These are phyloP conservation scores for Hirtodrosophila alboralis DNA, from an alignment of 2,888 invertebrate genomes.

Conservation along the genomic window DNA sequence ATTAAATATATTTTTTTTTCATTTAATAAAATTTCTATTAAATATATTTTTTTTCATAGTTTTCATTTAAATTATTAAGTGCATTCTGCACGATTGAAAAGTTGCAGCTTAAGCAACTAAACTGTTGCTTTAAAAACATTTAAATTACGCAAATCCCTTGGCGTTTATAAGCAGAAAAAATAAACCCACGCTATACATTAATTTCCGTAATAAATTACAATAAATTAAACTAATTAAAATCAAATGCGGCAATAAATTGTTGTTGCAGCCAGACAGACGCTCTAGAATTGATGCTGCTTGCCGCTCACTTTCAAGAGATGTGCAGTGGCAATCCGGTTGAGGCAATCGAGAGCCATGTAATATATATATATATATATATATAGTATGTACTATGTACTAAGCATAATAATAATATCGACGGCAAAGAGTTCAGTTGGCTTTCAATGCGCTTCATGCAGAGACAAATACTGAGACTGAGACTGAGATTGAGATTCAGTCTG, in stretches of 20 bases:
- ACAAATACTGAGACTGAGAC: conserved; percentile 30
- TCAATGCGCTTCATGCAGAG: conserved; percentile 60
- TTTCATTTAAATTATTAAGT: too few relatives aligned
- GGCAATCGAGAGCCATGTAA: conserved; percentile 41
- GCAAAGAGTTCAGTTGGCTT: conserved; percentile 40
- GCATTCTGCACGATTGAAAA: background rate
- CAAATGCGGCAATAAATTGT: conserved; percentile 73
- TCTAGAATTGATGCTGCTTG: conserved; percentile 72
- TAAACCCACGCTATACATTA: conserved; percentile 21
- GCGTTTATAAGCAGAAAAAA: too few relatives aligned
- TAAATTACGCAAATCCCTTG: conserved; percentile 30
- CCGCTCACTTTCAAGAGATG: conserved; percentile 73
- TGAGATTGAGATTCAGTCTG: conserved; percentile 23
- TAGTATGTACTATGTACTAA: too few relatives aligned
- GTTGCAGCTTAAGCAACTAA: background rate
- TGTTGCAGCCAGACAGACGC: conserved; percentile 57
- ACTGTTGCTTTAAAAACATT: conserved; percentile 2
- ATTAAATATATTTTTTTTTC: too few relatives aligned
- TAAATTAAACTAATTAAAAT: conserved; percentile 77
- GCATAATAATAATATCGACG: conserved; percentile 19
- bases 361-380: too few relatives aligned
- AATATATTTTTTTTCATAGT: too few relatives aligned
- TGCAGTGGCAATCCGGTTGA: conserved; percentile 66
- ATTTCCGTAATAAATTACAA: conserved; percentile 67
- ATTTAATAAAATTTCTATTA: too few relatives aligned